A percentile compares a stretch with the other conserved stretches of the same genome.
These are phyloP conservation scores for Montipora cactus DNA, from an alignment of 64 coral and sea anemone genomes.

Conservation along the genomic window DNA sequence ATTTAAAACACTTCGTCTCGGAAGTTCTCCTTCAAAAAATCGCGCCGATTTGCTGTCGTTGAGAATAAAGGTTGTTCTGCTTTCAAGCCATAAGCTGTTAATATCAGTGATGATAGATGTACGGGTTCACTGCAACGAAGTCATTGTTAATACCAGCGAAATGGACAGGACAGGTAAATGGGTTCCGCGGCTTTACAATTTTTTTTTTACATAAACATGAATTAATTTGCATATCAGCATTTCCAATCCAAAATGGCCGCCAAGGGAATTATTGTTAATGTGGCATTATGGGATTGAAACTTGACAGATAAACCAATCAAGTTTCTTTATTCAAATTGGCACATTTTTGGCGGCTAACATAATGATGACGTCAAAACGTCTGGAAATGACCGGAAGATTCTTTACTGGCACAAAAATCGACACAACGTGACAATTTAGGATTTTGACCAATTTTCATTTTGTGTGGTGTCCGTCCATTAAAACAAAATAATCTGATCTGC, in stretches of 20 bases:
- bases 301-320: neutral
- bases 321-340: neutral
- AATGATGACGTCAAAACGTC: constrained; percentile 31
- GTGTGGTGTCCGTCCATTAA: neutral
- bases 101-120: neutral
- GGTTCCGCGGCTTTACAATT: constrained; percentile 32
- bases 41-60: neutral
- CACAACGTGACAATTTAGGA: neutral
- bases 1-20: neutral
- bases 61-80: neutral
- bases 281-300: neutral
- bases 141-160: constrained; percentile 55
- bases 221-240: constrained; percentile 26
- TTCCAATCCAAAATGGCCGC: constrained; percentile 58
- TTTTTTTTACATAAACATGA: constrained; percentile 10
- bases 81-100: constrained; percentile 10
- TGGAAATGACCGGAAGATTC: constrained; percentile 39
- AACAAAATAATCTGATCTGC: neutral
- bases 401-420: neutral
- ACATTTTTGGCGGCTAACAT: constrained; percentile 22
- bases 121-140: neutral
- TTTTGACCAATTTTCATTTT: neutral
- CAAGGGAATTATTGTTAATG: neutral
- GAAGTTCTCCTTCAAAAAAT: neutral
- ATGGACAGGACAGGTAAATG: constrained; percentile 63